Evolutionary conservation across 2,113 vertebrate species (phyloP).

Genomic region (Phyllopteryx taeniolatus): DNA sequence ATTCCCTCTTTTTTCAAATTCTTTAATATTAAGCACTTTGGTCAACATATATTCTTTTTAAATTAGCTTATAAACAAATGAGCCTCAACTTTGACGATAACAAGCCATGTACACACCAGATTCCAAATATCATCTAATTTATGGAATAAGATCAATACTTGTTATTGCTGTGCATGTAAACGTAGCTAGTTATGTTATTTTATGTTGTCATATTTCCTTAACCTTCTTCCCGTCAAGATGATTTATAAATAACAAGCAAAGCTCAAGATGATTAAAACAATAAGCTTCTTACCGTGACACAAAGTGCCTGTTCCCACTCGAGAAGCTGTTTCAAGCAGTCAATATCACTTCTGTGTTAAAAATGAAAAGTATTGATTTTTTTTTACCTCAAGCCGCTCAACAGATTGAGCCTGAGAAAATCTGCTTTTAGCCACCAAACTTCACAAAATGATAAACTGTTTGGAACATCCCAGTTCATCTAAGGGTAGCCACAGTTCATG

Average conservation of each 20-base stretch:
- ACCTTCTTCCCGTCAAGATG: not conserved
- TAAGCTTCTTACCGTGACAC: constrained; percentile 50
- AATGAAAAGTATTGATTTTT: constrained; percentile 75
- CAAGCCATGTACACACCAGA: not conserved
- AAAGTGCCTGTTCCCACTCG: constrained; percentile 42
- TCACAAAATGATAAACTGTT: constrained; percentile 33
- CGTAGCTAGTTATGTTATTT: too few relatives aligned
- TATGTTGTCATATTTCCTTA: not conserved
- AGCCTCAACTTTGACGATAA: not conserved
- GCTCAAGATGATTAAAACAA: constrained; percentile 70
- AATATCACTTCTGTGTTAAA: constrained; percentile 68
- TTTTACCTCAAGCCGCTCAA: constrained; percentile 57
- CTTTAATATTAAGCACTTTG: not conserved
- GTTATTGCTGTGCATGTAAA: not conserved
- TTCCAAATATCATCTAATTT: not conserved
- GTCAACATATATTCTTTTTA: not conserved
- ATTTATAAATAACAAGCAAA: constrained; percentile 22
- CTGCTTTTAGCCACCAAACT: constrained; percentile 41
- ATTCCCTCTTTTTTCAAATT: too few relatives aligned
- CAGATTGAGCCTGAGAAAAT: constrained; percentile 66
- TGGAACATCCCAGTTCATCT: constrained; percentile 38
- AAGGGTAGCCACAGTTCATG: constrained; percentile 11
- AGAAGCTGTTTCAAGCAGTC: constrained; percentile 51
- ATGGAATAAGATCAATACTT: not conserved
- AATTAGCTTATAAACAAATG: not conserved